Evolutionary conservation across 2,113 vertebrate genomes (phyloP), one percentile per base, ranked within the genome.

Genomic region (Plecturocebus donacophilus): DNA sequence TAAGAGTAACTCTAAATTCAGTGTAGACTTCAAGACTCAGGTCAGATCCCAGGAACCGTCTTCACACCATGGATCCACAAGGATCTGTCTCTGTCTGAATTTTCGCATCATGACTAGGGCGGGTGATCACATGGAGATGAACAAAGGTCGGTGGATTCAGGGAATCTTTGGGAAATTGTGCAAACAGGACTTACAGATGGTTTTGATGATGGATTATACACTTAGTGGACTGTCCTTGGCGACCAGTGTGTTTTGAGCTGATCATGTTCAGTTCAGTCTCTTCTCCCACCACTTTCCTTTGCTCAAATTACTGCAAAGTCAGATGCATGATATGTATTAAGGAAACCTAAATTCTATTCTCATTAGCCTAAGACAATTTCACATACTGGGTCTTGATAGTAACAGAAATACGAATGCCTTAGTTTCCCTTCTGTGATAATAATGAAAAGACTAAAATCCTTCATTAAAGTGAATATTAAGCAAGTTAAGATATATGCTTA

Each of bases 61-160:
- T 88, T 10, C 20, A 27, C 10, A 10, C 52, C 64, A 66, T 3
- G 17, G 75, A 61, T 19, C 47, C 30, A 10, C 12, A 80, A 45
- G 52, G 10, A 10, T 21, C n/a, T 64, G 10, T 23, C 7, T 89
- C 35, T 35, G 13, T 54, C 40, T 32, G 23, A 40, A n/a, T 4
- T 14, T 11, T 17, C 20, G n/a, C 3, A 4, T 71, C 4, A 3
- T 42, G 30, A 40, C 14, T 2, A 35, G 25, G 4, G 7, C 19
- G 25, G 5, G 12, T 21, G 32, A 32, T 30, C 45, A 16, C 19
- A 1, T 16, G 30, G 42, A 23, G 23, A 35, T 4, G 58, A 68
- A 52, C 49, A 45, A 73, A 71, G 14, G 7, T 38, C 0, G 0
- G 6, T 38, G 6, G 56, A 54, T 12, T 68, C 30, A 10, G 20